Base-by-base conservation (phyloP, 2,113 vertebrate genomes). In the Struthidea cinerea region DNA sequence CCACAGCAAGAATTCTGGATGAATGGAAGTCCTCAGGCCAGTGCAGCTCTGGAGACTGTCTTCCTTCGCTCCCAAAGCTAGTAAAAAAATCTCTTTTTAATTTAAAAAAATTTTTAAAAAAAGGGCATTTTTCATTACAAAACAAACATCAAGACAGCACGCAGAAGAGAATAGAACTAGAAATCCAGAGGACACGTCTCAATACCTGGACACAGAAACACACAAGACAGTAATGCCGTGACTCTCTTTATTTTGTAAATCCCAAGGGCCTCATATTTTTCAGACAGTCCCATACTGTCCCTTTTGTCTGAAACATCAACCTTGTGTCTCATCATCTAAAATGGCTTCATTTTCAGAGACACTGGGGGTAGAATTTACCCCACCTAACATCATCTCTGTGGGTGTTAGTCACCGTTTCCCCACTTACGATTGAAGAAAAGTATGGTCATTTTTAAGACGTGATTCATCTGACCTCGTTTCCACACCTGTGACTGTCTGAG, bases 401-500 rank as follows among this genome's bases (percentile, higher is more conserved):
- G 42, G 11, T 70, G 19, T 81, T 76, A 93, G 44, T 49, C 28
- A 33, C 21, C 20, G 7, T 53, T 83, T 79, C 44, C 32, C 6
- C 27, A 39, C 5, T 53, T 26, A 47, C 0, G 0, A 47, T 21
- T 89, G 57, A 33, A 88, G 63, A 61, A 71, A 79, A 84, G 87
- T 14, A 17, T 35, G 27, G 13, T 76, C 24, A 22, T 71, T 84
- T 87, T 76, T 27, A 87, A 52, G 74, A 23, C 8, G 23, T 68
- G 57, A 73, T 53, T 84, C 49, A 76, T 67, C 86, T 73, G 44
- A 81, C 24, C 32, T 68, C 21, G 23, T 92, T 81, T 32, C 68
- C 32, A 47, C 5, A 0, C 13, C 33, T 53, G 1, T 1, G 1
- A 37, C 24, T 63, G 37, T 46, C 37, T 47, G 73, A 39, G 42